phyloP scores from a whole-genome alignment of 2,888 invertebrate species.

The Dascillus cervinus region DNA sequence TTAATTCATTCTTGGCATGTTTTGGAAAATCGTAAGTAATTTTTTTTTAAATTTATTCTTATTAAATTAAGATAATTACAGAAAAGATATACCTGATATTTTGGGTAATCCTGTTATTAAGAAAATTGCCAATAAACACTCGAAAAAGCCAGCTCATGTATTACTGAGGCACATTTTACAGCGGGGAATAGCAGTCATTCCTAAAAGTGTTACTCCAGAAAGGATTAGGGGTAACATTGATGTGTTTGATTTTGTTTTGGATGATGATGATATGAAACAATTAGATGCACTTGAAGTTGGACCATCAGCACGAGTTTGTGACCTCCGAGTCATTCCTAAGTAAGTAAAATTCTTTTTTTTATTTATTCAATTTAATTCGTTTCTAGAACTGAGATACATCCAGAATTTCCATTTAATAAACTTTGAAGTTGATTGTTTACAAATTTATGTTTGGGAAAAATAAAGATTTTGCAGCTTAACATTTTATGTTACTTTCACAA shows the following conservation, averaged over 20 bases:
- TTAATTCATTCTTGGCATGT: conserved; percentile 47
- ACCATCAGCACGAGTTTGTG: conserved; percentile 25
- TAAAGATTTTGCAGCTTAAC: no score
- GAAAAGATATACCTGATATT: conserved; percentile 53
- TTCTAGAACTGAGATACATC: no score
- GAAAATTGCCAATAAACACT: conserved; percentile 44
- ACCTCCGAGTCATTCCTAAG: no score
- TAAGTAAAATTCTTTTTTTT: no score
- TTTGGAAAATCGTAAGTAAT: conserved; percentile 45
- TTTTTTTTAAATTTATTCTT: no score
- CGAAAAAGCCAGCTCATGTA: conserved; percentile 66
- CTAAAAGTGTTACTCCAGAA: conserved; percentile 66
- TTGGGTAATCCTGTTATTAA: conserved; percentile 49
- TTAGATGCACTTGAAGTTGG: conserved; percentile 55
- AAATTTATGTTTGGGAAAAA: no score
- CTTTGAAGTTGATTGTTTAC: no score
- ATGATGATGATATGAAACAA: conserved; percentile 48
- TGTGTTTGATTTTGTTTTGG: conserved; percentile 62
- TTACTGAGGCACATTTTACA: conserved; percentile 63
- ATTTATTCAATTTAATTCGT: no score
- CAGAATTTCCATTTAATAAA: no score
- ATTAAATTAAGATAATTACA: no score
- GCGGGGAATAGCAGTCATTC: conserved; percentile 63
- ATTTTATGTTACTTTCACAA: no score
- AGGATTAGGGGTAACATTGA: conserved; percentile 68